Evolutionary conservation across 2,797 vertebrate genomes (phyloP).

Genomic region (Brotogeris chrysoptera): DNA sequence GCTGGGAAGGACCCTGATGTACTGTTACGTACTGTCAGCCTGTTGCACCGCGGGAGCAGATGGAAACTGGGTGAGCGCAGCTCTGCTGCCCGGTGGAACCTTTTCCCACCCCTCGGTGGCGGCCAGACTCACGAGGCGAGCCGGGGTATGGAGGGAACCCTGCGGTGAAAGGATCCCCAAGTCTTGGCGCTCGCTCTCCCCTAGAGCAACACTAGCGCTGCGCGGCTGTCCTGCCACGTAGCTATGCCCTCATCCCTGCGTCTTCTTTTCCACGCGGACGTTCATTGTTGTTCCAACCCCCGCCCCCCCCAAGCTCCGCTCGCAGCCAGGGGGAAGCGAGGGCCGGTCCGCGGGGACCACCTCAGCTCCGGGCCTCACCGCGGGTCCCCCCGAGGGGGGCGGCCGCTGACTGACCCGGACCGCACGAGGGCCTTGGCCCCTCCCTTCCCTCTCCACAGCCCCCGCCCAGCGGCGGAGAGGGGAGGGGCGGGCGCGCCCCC

Average conservation of each 20-base stretch:
- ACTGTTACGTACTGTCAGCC: neutral
- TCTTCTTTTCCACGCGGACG: neutral
- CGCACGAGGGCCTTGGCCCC: neutral
- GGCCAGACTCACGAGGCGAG: neutral
- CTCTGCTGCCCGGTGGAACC: neutral
- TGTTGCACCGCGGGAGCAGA: neutral
- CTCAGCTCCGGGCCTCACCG: neutral
- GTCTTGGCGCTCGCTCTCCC: rapidly evolving
- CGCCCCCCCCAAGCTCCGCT: neutral
- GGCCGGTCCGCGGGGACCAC: rapidly evolving
- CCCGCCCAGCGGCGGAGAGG: neutral
- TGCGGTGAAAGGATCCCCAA: rapidly evolving
- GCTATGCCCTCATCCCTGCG: rapidly evolving
- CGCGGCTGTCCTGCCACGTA: rapidly evolving
- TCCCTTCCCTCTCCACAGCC: neutral
- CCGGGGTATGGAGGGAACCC: neutral
- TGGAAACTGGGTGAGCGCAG: neutral
- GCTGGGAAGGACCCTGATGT: rapidly evolving
- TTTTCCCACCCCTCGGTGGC: no score
- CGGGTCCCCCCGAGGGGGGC: neutral
- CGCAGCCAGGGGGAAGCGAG: neutral
- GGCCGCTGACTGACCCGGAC: neutral
- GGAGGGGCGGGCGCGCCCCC: neutral
- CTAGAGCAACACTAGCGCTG: neutral
- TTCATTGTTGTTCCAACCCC: neutral